Base-by-base conservation (phyloP, 2,888 invertebrate species). In the Eilema caniola region DNA sequence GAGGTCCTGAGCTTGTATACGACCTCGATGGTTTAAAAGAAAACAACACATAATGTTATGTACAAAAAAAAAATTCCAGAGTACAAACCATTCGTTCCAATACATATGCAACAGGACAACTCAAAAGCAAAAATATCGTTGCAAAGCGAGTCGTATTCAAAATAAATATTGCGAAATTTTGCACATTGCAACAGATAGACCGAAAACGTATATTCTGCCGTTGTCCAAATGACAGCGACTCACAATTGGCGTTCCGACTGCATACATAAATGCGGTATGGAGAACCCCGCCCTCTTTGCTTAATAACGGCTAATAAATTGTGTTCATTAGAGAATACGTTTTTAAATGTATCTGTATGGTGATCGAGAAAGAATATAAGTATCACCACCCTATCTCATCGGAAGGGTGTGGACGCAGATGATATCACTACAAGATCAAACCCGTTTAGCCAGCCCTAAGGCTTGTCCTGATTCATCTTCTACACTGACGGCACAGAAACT, bases 51-150 rank as follows among this genome's bases (percentile, higher is more conserved):
- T n/a, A n/a, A n/a, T n/a, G n/a, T n/a, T 28, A 62, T 31, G 12
- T 12, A 47, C 0, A 47, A 47, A 41, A 63, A 69, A 70, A 25
- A 24, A 63, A 65, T 69, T 65, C 67, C 62, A 66, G 69, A 73
- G 71, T 73, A 73, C 81, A 74, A 71, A 70, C 71, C 74, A 77
- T 82, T 82, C 67, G 76, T 79, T 79, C 73, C 75, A 72, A 62
- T 77, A 69, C 82, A 80, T 82, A 80, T 78, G 81, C 72, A 79
- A 76, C 65, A 59, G 66, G 31, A 23, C 53, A 68, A 33, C 23
- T 62, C 68, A 62, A 73, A 81, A 78, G 79, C 73, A 80, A 76
- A 28, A 81, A 70, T 73, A 77, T 75, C 67, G 70, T 82, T 75
- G 77, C 69, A 70, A 80, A 75, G 78, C 76, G 56, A 74, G 63